phyloP scores from a whole-genome alignment of 2,797 vertebrate species.

The Melanogrammus aeglefinus region DNA sequence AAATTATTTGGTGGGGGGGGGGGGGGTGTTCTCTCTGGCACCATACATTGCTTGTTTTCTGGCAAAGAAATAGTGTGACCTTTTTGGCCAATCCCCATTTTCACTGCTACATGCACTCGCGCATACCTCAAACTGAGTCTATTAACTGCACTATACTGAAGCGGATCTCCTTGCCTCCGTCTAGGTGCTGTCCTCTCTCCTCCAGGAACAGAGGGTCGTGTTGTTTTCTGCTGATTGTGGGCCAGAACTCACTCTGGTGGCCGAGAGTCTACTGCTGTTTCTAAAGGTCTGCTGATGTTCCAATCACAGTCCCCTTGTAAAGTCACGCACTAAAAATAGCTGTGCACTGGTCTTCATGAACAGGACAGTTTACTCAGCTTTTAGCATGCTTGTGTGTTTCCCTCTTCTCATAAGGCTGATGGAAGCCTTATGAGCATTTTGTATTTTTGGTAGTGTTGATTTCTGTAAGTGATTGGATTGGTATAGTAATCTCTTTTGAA shows the following conservation, averaged over 20 bases:
- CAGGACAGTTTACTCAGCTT: background rate
- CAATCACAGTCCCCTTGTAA: background rate
- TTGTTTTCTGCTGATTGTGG: slow-evolving; percentile 90
- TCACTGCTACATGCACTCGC: background rate
- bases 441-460: background rate
- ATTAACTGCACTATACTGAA: background rate
- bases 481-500: background rate
- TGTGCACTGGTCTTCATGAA: background rate
- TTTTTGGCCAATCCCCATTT: no score
- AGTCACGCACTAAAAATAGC: slow-evolving; percentile 1
- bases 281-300: slow-evolving; percentile 59
- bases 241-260: slow-evolving; percentile 83
- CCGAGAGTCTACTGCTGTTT: slow-evolving; percentile 85
- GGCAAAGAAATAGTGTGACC: no score
- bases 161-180: slow-evolving; percentile 8
- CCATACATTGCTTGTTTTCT: no score
- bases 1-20: no score
- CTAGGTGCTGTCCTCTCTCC: slow-evolving; percentile 80
- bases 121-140: background rate
- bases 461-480: background rate
- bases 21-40: no score
- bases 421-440: background rate
- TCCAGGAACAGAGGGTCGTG: slow-evolving; percentile 87
- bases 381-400: background rate
- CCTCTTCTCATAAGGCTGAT: background rate